Evolutionary conservation across 2,888 invertebrate genomes (phyloP), one percentile per base, ranked within the genome.

Genomic region (Drosophila dives): DNA sequence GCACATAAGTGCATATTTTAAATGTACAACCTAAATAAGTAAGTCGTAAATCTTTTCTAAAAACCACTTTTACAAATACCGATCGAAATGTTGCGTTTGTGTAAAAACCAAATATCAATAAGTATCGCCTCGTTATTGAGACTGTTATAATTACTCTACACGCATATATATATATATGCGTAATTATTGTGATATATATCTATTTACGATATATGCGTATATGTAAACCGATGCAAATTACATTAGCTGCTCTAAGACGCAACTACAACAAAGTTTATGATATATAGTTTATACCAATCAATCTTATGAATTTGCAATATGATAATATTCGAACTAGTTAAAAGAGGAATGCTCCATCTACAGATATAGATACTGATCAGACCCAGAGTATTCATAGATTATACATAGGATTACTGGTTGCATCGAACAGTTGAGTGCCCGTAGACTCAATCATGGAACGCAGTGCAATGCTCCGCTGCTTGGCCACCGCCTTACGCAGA

Each of bases 401-500:
- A 81, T 92, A 92, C 91, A 93, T 91, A 62, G 92, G 92, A 84
- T 92, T 93, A 78, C 90, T 92, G 56, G 93, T 92, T 32, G 93
- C 93, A 71, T 93, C 93, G 38, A 92, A 93, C 36, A 95, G 90
- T 87, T 95, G 95, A 71, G 94, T 94, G 51, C 95, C 95, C 36
- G 95, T 95, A 10, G 94, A 94, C 78, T 94, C 94, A 53, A 95
- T 94, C 92, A 95, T 94, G 49, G 94, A 94, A 73, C 94, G 94
- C 60, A 95, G 93, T 71, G 95, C 94, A 83, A 95, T 94, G 29
- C 95, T 95, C 65, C 95, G 94, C 85, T 94, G 94, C 42, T 94
- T 94, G 71, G 95, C 94, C 64, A 94, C 95, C 51, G 93, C 93
- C 71, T 92, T 92, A 5, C 93, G 91, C 51, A 93, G 72, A 3